Evolutionary conservation across 2,888 invertebrate genomes (phyloP), one percentile per base, ranked within the genome.

Genomic region (Oligia strigilis): DNA sequence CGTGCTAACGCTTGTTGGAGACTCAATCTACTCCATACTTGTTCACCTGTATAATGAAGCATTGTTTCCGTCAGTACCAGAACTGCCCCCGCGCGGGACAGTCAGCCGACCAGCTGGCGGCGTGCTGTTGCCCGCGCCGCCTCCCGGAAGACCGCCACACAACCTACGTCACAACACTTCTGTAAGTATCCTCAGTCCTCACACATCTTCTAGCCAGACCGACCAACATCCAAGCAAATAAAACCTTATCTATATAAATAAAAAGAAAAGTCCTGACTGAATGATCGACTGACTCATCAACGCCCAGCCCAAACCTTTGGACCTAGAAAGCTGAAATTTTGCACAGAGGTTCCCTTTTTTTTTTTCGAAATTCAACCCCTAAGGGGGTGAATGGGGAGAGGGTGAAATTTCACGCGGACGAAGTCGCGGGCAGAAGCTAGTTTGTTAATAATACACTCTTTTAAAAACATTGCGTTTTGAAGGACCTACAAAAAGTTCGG

Each of bases 61-160:
- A 58, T 69, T 23, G 69, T 81, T 69, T 77, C 23, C 77, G 78
- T 74, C 84, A 91, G 98, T 98, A 36, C 99, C 99, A 2, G 99
- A 99, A 96, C 95, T 99, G 81, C 99, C 99, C 0, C 99, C 99
- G 2, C 97, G 99, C 77, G 98, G 99, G 43, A 98, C 98, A 0
- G 98, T 98, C 80, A 98, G 97, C 4, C 98, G 99, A 92, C 99
- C 99, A 9, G 98, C 98, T 0, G 97, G 98, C 14, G 97, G 98
- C 0, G 97, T 97, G 75, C 92, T 97, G 69, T 93, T 95, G 79
- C 96, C 97, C 0, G 97, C 95, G 58, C 96, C 97, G 14, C 95
- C 97, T 23, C 97, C 97, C 17, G 94, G 92, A 0, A 87, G 96
- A 19, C 96, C 96, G 23, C 95, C 96, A 43, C 96, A 95, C 77